Conservation (phyloP, 2,113 vertebrate species). For the Athene cunicularia region DNA sequence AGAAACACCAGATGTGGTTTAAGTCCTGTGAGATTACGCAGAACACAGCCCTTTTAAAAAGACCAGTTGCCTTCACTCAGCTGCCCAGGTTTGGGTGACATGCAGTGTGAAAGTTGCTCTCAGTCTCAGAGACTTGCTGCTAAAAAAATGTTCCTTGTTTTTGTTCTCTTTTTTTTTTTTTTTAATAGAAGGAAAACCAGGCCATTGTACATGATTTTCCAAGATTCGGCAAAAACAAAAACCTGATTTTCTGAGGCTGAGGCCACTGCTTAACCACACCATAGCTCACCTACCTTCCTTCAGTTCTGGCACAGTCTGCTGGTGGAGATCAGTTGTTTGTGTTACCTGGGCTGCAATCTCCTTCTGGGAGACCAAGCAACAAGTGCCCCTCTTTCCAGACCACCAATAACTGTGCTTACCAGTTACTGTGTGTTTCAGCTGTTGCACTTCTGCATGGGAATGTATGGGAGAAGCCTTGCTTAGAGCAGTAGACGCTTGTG, state of each 20-base stretch:
- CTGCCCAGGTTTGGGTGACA: background rate
- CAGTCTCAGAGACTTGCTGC: background rate
- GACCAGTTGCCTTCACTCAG: background rate
- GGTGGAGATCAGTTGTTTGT: too few species aligned
- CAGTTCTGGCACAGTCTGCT: background rate
- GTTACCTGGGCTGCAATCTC: background rate
- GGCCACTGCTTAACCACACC: background rate
- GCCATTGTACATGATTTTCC: background rate
- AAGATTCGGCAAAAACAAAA: background rate
- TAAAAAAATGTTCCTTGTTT: background rate
- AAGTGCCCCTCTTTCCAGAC: background rate
- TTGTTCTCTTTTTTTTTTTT: background rate
- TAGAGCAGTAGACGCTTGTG: background rate
- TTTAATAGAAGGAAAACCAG: background rate
- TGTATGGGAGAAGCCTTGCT: background rate
- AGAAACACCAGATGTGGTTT: constrained; percentile 20
- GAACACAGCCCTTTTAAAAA: background rate
- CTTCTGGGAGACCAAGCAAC: fast-evolving
- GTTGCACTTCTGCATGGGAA: too few species aligned
- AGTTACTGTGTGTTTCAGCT: too few species aligned
- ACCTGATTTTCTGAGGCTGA: background rate
- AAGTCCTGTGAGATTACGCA: background rate
- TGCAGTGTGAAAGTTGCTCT: background rate
- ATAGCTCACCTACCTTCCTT: background rate
- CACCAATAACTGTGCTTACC: fast-evolving